Base-by-base conservation (phyloP, 2,888 invertebrate genomes). In the Chrysomela aeneicollis region DNA sequence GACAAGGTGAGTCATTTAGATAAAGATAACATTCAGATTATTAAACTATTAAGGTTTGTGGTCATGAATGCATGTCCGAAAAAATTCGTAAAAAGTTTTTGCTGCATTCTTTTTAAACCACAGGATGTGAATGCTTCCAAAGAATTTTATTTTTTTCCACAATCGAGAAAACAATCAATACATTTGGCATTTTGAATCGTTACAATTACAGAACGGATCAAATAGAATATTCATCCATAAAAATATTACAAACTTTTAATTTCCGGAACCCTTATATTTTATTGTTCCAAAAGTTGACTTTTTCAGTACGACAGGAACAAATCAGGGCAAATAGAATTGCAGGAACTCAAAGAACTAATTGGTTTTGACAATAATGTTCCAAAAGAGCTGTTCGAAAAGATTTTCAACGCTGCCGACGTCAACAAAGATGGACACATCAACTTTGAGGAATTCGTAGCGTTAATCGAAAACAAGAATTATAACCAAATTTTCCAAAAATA, bases 221-320 rank as follows among this genome's bases (percentile, higher is more conserved):
- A n/a, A n/a, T n/a, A n/a, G n/a, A n/a, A n/a, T n/a, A n/a, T n/a
- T n/a, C n/a, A n/a, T n/a, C n/a, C n/a, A n/a, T n/a, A n/a, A n/a
- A n/a, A n/a, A n/a, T n/a, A n/a, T n/a, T n/a, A n/a, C n/a, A n/a
- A n/a, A n/a, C n/a, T n/a, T n/a, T n/a, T n/a, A n/a, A n/a, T n/a
- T n/a, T n/a, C n/a, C n/a, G n/a, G n/a, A n/a, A n/a, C n/a, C n/a
- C n/a, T n/a, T n/a, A n/a, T n/a, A n/a, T n/a, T n/a, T n/a, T n/a
- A n/a, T n/a, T n/a, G n/a, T n/a, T n/a, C n/a, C n/a, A n/a, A n/a
- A n/a, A n/a, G n/a, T n/a, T n/a, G n/a, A n/a, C n/a, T 67, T 15
- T 15, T 12, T 30, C n/a, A 91, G 88, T 91, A 91, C 75, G 93
- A 93, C 78, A 84, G 81, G 52, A 89, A 93, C 78, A 84, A 86